Base-by-base conservation (phyloP, 2,888 invertebrate genomes). In the Lymantria dispar region DNA sequence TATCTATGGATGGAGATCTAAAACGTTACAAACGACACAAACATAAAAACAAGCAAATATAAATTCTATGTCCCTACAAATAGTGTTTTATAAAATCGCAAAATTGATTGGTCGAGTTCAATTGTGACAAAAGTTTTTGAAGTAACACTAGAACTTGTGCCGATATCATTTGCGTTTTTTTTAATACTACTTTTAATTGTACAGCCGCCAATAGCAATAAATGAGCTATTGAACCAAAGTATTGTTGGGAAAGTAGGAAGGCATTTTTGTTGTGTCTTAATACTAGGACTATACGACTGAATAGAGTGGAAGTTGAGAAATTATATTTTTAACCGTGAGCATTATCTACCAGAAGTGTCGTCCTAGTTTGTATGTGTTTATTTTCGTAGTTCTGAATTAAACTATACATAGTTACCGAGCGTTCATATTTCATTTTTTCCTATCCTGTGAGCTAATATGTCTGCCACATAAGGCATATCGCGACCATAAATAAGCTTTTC, bases 81-180 rank as follows among this genome's bases (percentile, higher is more conserved):
- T 43, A 65, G n/a, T 45, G 22, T 49, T 13, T 14, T 41, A 39
- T 9, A 13, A n/a, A 9, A 13, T n/a, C 12, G 50, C 30, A 55
- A 33, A 38, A 2, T 15, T 30, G 1, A 42, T 40, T 57, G 54
- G 52, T 40, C 14, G 40, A 14, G 33, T 33, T 5, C 40, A 40
- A 40, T 14, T 40, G 15, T 40, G 40, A 14, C 74, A 68, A 69
- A 62, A 70, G 54, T 14, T 73, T 69, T 65, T 53, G n/a, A 60
- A 64, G 85, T 83, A 87, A 88, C 85, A 87, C 81, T 86, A 85
- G 85, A 86, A 85, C 83, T 84, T 87, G 85, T 80, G 65, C 74
- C 54, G 72, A 78, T 78, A 74, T 82, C 75, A 74, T 74, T 78
- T 74, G 73, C 72, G 58, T 71, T 74, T 77, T 78, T 78, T 64